Base-by-base conservation (phyloP, 2,797 vertebrate species). In the Danio aesculapii region DNA sequence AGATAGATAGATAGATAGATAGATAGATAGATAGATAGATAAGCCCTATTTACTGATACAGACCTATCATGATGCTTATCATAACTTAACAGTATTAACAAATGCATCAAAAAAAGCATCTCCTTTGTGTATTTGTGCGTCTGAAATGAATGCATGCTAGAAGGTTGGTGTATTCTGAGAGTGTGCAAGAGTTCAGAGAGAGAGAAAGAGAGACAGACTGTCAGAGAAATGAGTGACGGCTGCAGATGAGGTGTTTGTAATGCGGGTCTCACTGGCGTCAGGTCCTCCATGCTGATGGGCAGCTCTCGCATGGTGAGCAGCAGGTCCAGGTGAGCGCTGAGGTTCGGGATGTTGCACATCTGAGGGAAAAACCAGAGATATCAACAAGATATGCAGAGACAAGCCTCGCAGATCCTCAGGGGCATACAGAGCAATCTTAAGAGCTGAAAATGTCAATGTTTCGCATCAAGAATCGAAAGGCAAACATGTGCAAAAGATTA, bases 321-420 rank as follows among this genome's bases (percentile, higher is more conserved):
- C 58, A 95, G 92, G 89, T 95, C 95, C 75, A 96, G n/a, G 64
- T 92, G 93, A 61, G 91, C 85, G 84, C 93, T 94, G 88, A 96
- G 87, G 87, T 91, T 89, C 0, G 95, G 89, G 86, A 97, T 96
- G 89, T 94, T 92, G 84, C 95, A 98, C 95, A 96, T 95, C 96
- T 96, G 90, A 77, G 44, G 73, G 83, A 69, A n/a, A 69, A 1
- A 76, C 30, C 6, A 16, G 44, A 30, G 0, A 43, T n/a, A 8
- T 39, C 41, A 3, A 61, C 2, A 19, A 61, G 16, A 47, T 47
- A n/a, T 47, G 12, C 17, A 8, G 50, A 41, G 30, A 59, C 69
- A 30, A 58, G 21, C 59, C 41, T n/a, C 16, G n/a, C 30, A 70
- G 21, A 17, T 43, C 14, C 50, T 39, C 43, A n/a, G 9, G 19